These are phyloP conservation scores for Ellobius talpinus DNA, from an alignment of 2,113 vertebrate genomes.

Conservation along the genomic window DNA sequence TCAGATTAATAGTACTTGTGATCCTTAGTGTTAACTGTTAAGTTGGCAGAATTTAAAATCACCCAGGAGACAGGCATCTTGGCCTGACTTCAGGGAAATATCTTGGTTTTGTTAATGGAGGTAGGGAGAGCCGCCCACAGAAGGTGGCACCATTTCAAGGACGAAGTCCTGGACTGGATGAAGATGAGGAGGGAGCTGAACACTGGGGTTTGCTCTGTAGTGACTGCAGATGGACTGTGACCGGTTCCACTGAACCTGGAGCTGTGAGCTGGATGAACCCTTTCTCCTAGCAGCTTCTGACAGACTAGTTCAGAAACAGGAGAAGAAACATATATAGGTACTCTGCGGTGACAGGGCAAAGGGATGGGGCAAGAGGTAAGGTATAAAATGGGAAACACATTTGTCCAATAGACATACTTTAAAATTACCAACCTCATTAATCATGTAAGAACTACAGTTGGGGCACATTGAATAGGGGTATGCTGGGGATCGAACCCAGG, in stretches of 20 bases:
- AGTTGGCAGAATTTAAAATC: not conserved
- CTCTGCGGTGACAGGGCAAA: not conserved
- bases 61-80: not conserved
- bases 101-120: not conserved
- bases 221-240: not conserved
- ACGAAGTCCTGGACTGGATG: not conserved
- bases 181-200: not conserved
- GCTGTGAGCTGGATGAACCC: not conserved
- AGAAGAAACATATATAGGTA: not conserved
- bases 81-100: not conserved
- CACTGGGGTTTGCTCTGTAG: not conserved
- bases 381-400: not conserved
- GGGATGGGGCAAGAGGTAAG: not conserved
- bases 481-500: not conserved
- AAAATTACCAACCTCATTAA: not conserved
- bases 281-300: not conserved
- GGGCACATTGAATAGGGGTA: not conserved
- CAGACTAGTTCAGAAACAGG: not conserved
- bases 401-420: slow-evolving; percentile 31
- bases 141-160: not conserved
- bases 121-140: not conserved
- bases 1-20: not conserved
- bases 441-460: slow-evolving; percentile 24
- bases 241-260: not conserved
- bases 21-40: not conserved